These are phyloP conservation scores for Bombus polaris DNA, from an alignment of 1,140 invertebrate genomes.

Conservation along the genomic window DNA sequence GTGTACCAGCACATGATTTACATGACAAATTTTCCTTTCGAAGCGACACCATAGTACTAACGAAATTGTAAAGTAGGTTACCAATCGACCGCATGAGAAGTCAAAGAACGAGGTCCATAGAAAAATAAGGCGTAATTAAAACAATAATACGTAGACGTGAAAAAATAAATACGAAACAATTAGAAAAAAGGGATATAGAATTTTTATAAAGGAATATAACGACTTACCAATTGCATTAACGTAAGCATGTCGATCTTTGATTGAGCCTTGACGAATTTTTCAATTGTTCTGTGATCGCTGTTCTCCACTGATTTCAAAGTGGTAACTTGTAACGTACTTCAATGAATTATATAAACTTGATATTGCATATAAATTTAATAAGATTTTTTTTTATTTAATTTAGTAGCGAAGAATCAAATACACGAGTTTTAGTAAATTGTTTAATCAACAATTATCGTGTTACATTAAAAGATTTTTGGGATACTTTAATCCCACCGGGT, in stretches of 20 bases:
- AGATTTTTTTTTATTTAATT: background rate
- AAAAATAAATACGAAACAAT: background rate
- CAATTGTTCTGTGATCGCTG: constrained; percentile 23
- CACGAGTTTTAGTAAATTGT: constrained; percentile 26
- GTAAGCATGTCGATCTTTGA: constrained; percentile 67
- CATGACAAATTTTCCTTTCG: constrained; percentile 1
- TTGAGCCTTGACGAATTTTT: constrained; percentile 4
- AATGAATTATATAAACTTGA: background rate
- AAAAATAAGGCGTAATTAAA: background rate
- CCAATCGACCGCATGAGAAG: constrained; percentile 25
- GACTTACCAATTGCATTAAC: constrained; percentile 72
- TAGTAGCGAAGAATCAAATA: background rate
- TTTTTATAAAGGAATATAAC: background rate
- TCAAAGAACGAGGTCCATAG: background rate
- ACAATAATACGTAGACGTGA: background rate
- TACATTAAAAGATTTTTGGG: constrained; percentile 9
- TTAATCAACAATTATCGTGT: constrained; percentile 24
- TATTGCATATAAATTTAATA: background rate
- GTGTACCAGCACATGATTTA: constrained; percentile 1
- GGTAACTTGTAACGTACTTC: background rate
- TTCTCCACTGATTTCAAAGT: constrained; percentile 27
- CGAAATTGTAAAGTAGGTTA: constrained; percentile 47
- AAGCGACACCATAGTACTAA: background rate
- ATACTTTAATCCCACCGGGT: constrained; percentile 30
- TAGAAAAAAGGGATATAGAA: background rate